Evolutionary conservation across 2,888 invertebrate species (phyloP), one percentile per base, ranked within the genome.

Genomic region (Cantharis flavilabris): DNA sequence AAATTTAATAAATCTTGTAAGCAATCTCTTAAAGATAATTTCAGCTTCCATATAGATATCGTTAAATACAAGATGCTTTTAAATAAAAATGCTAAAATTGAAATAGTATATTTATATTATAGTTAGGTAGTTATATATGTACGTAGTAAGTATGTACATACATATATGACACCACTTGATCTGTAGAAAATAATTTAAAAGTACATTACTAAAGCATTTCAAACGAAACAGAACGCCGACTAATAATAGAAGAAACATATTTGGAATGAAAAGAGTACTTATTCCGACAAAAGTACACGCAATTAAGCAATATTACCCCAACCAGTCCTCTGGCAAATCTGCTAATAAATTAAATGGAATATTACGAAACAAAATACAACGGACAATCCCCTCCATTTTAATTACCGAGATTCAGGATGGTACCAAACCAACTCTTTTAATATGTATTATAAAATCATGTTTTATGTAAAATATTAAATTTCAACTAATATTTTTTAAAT

Each of bases 121-220:
- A 73, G 33, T 33, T 49, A 49, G 11, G n/a, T 13, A 33, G 1
- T 5, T n/a, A n/a, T 16, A 16, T 16, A 20, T 20, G 49, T 49
- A n/a, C n/a, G n/a, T 49, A 49, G n/a, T 77, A 49, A 71, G 67
- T 73, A 81, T 80, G 7, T 77, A 63, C 72, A 70, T 73, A 81
- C 80, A 81, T 75, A 72, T 77, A 77, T 76, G 76, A 71, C 26
- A n/a, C 71, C 76, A 76, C 71, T 76, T 78, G 78, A 81, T 81
- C 79, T 80, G 72, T 67, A 74, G 71, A 67, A 75, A 77, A 77
- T 79, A 75, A 81, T 82, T 82, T 79, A 81, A 75, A 72, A 72
- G 75, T 75, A 74, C 78, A 80, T 81, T 78, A 81, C 80, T 79
- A 81, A 81, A 82, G 81, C 80, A 80, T 82, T 78, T 77, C 80